Base-by-base conservation (phyloP, 2,797 vertebrate species). In the Acanthornis magna region DNA sequence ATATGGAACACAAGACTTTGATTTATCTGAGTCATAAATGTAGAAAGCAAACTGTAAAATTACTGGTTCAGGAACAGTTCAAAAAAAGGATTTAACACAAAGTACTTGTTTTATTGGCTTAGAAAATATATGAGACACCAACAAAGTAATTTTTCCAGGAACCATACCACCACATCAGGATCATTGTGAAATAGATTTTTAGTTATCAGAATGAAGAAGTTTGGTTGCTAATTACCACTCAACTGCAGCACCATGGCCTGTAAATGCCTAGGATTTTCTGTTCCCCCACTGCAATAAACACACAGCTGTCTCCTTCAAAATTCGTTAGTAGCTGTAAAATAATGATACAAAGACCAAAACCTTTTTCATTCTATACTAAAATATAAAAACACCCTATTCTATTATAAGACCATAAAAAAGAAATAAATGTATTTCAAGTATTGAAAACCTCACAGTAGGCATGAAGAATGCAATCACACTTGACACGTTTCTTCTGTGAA, bases 391-490 rank as follows among this genome's bases (percentile, higher is more conserved):
- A 34, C 16, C 13, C 17, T 30, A 34, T 57, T 76, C 18, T 77
- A 40, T 43, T 51, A 8, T 60, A 85, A 76, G 32, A 60, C 16
- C 40, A 22, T 55, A 62, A 77, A 93, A 86, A 71, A 58, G 8
- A 77, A 63, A 23, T 25, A 47, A 87, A 27, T 0, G 0, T 45
- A 51, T 80, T 94, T 77, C 42, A 85, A 55, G 13, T 43, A 32
- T 32, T 75, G 68, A 63, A 85, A 83, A 30, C 20, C 51, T 42
- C 77, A n/a, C 43, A 70, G 58, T 38, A 75, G 51, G 42, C 67
- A 61, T 74, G 80, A 85, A 72, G 82, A 88, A 77, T 48, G 76
- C 82, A 90, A 84, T 86, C 85, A 95, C 62, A 91, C 20, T 83
- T 88, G 70, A 84, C 90, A 66, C 1, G 0, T 95, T 88, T 95